phyloP scores from a whole-genome alignment of 2,113 vertebrate genomes.

The human region DNA sequence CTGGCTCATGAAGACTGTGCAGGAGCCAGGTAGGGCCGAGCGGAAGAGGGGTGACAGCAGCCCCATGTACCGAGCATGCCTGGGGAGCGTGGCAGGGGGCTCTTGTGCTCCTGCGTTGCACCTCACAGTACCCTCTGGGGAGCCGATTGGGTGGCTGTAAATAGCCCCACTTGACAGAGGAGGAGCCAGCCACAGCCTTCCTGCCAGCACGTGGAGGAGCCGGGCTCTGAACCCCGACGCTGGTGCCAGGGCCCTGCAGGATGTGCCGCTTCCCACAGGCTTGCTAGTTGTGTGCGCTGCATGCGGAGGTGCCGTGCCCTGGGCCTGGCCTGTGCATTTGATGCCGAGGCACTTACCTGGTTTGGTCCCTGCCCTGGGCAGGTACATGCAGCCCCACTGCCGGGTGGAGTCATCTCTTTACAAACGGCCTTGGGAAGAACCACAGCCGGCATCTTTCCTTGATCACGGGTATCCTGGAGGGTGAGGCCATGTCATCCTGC shows the following conservation, averaged over 20 bases:
- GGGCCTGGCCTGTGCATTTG: accelerated
- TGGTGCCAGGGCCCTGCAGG: background rate
- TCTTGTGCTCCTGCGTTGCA: accelerated
- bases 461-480: background rate
- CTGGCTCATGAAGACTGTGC: background rate
- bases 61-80: accelerated
- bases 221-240: accelerated
- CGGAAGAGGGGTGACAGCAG: background rate
- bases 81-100: accelerated
- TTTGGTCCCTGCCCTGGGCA: too few species aligned
- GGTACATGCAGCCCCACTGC: accelerated
- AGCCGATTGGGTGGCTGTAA: background rate
- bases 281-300: background rate
- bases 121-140: background rate
- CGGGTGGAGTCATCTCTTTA: accelerated
- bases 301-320: too few species aligned
- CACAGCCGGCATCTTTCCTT: accelerated
- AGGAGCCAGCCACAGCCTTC: background rate
- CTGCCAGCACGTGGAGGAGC: too few species aligned
- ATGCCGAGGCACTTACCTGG: background rate
- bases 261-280: accelerated
- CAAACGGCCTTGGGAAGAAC: accelerated
- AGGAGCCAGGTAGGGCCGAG: too few species aligned
- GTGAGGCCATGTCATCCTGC: accelerated
- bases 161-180: too few species aligned